Evolutionary conservation across 1,140 invertebrate genomes (phyloP).

Genomic region (Choristoneura fumiferana): DNA sequence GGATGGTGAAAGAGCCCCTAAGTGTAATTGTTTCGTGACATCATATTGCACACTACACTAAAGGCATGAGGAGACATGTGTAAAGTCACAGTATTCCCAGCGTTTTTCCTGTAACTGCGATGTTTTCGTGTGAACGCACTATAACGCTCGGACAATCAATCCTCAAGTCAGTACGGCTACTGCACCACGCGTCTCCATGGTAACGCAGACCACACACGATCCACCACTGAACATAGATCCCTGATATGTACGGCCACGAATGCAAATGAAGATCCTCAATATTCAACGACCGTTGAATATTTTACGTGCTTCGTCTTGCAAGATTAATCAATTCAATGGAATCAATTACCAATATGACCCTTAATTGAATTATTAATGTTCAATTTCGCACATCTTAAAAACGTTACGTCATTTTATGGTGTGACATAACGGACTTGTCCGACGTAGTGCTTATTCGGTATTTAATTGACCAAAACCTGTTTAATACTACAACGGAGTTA

Average conservation of each 20-base stretch:
- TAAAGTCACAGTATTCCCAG: too few species aligned
- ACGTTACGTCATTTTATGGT: neutral
- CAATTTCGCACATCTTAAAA: conserved; percentile 1
- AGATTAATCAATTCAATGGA: conserved; percentile 37
- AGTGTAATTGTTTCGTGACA: too few species aligned
- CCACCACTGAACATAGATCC: conserved; percentile 33
- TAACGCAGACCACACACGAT: conserved; percentile 72
- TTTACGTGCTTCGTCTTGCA: conserved; percentile 38
- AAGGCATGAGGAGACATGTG: too few species aligned
- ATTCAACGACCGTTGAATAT: conserved; percentile 43
- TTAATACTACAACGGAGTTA: neutral
- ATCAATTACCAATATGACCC: conserved; percentile 15
- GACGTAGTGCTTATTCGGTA: neutral
- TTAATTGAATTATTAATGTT: conserved; percentile 13
- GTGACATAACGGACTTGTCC: neutral
- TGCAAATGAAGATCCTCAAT: conserved; percentile 59
- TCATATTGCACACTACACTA: too few species aligned
- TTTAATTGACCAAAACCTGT: neutral
- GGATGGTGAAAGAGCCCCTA: too few species aligned
- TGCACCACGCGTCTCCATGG: conserved; percentile 49
- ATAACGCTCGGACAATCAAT: neutral
- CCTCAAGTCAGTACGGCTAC: conserved; percentile 31
- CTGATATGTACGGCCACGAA: conserved; percentile 41
- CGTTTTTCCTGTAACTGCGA: too few species aligned
- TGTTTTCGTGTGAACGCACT: too few species aligned